Base-by-base conservation (phyloP, 2,113 vertebrate genomes). In the Paradoxurus hermaphroditus region DNA sequence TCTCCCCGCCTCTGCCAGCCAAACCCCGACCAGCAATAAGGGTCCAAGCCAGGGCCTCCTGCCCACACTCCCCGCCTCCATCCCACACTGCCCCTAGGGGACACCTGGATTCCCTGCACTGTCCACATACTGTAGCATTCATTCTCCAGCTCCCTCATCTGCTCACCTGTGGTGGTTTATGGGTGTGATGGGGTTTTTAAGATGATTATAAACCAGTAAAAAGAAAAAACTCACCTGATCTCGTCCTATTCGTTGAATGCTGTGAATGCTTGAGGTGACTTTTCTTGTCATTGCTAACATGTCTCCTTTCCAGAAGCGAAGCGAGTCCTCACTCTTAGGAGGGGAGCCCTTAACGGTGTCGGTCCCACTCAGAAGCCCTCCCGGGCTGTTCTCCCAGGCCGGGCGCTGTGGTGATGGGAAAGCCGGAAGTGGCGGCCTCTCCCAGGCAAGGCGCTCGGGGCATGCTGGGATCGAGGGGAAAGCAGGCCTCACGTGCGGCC, bases 1-100 rank as follows among this genome's bases (percentile, higher is more conserved):
- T 81, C n/a, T 59, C 81, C 31, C 81, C 79, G 63, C 59, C 49
- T 62, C 53, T 79, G 81, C 86, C 96, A 96, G 51, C 91, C 96
- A 96, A 53, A 29, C 88, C 96, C 97, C 84, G 94, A 65, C 98
- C 97, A 98, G 98, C 98, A 98, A 98, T 98, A 98, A 98, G 94
- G 95, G 98, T 91, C 98, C 96, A 87, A 39, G 59, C 87, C 39
- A 95, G 95, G 98, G 84, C 97, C 94, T 97, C 98, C 82, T 97
- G 4, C 18, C 92, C 21, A 63, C 14, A 4, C 1, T 0, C 0
- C 5, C 86, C 41, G 29, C 41, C 89, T 95, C 95, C 87, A 83
- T 78, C 86, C 87, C 4, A 51, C 41, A 0, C 0, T 51, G 88
- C 83, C 88, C 94, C 89, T 82, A 82, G 96, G 94, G 90, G 73